phyloP scores from a whole-genome alignment of 2,113 vertebrate genomes.

The Tachysurus vachellii region DNA sequence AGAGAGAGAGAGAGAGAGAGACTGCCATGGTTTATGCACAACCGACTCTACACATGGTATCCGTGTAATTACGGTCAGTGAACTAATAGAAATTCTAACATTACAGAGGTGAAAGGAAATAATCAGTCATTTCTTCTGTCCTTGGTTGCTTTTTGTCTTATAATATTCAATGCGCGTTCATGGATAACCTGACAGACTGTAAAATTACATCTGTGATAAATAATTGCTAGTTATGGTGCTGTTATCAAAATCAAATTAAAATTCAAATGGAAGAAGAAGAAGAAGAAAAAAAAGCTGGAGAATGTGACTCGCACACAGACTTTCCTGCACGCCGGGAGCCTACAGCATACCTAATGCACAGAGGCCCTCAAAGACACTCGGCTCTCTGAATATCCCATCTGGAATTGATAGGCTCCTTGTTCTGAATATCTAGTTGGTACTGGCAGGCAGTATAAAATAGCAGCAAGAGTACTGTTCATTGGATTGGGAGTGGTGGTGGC shows the following conservation, averaged over 20 bases:
- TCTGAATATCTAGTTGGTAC: slow-evolving; percentile 44
- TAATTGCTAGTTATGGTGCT: slow-evolving; percentile 49
- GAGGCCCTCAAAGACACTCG: slow-evolving; percentile 42
- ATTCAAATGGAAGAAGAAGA: slow-evolving; percentile 38
- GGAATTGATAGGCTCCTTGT: slow-evolving; percentile 41
- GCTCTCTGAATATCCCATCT: slow-evolving; percentile 44
- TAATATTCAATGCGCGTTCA: slow-evolving; percentile 47
- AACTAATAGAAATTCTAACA: slow-evolving; percentile 7
- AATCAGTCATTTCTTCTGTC: slow-evolving; percentile 33
- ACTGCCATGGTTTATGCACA: slow-evolving; percentile 2
- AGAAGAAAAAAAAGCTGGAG: background rate
- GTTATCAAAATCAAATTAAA: slow-evolving; percentile 52
- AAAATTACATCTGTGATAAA: slow-evolving; percentile 53
- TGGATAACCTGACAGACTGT: slow-evolving; percentile 46
- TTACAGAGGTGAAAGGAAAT: slow-evolving; percentile 30
- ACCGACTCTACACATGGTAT: slow-evolving; percentile 18
- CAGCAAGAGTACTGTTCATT: slow-evolving; percentile 35
- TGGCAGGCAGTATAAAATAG: slow-evolving; percentile 25
- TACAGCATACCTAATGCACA: slow-evolving; percentile 46
- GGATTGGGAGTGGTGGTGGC: background rate
- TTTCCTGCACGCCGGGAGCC: background rate
- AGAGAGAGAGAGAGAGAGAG: background rate
- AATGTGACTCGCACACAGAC: slow-evolving; percentile 28
- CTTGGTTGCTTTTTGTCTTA: slow-evolving; percentile 34
- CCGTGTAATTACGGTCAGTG: slow-evolving; percentile 33